These are phyloP conservation scores for Cephonodes hylas DNA, from an alignment of 2,888 invertebrate species.

Conservation along the genomic window DNA sequence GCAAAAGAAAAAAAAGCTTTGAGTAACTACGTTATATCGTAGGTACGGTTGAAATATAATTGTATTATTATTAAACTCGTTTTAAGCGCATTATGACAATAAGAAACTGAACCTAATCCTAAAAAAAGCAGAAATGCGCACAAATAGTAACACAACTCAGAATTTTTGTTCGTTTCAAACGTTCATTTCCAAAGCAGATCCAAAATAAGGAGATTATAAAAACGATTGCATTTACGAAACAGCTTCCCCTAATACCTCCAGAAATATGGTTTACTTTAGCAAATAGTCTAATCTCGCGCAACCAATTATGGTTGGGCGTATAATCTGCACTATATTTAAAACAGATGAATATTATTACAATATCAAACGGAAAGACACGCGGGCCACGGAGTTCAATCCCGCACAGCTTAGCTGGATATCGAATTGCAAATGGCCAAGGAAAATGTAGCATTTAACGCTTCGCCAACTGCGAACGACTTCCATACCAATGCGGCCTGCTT, in stretches of 20 bases:
- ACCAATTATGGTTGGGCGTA: not conserved
- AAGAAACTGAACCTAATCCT: too few species aligned
- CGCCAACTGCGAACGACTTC: conserved; percentile 71
- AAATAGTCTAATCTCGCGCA: not conserved
- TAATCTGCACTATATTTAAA: conserved; percentile 33
- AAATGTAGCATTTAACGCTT: conserved; percentile 77
- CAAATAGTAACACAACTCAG: not conserved
- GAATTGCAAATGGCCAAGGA: conserved; percentile 76
- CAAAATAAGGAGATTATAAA: not conserved
- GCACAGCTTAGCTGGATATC: conserved; percentile 72
- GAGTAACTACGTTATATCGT: too few species aligned
- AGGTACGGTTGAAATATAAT: too few species aligned
- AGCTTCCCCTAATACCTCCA: not conserved
- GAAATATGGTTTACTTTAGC: not conserved
- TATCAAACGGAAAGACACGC: conserved; percentile 58
- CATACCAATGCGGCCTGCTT: conserved; percentile 40
- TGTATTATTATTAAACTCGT: too few species aligned
- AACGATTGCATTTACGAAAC: not conserved
- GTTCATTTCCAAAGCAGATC: not conserved
- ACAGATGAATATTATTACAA: conserved; percentile 66
- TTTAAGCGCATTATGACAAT: too few species aligned
- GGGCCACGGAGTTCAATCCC: conserved; percentile 66
- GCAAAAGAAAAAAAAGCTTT: too few species aligned
- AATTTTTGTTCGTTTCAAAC: not conserved
- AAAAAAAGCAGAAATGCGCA: not conserved